Evolutionary conservation across 1,140 invertebrate genomes (phyloP), one percentile per base, ranked within the genome.

Genomic region (Ladona fulva): DNA sequence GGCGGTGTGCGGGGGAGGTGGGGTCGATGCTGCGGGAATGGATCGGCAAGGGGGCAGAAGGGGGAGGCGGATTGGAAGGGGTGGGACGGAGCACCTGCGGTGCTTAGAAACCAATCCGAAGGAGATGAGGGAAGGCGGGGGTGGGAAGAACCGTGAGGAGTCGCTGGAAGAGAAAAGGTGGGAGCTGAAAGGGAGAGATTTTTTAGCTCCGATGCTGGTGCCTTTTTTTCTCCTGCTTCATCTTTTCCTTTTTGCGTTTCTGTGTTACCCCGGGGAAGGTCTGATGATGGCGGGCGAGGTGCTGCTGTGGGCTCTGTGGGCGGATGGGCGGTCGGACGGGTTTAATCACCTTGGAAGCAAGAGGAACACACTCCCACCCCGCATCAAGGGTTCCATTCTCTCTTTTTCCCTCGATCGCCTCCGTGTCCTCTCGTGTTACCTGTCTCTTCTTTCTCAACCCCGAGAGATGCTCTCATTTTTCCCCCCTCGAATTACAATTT

Each of bases 51-150:
- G 44, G 44, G 44, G 44, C 19, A 11, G 44, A 19, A 11, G 44
- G 44, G 10, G 44, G 44, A 52, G 52, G 52, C 14, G n/a, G 52
- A 12, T 19, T 8, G 29, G n/a, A 66, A 66, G 12, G 52, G 52
- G 52, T 66, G 52, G 52, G 52, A 66, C 52, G 14, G 52, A 66
- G 52, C 52, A 66, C 52, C 52, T 66, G 52, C 52, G 52, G 5
- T 66, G 52, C 52, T 66, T 66, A 66, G 52, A 66, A 66, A 66
- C 52, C 52, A 66, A 66, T 66, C 52, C 52, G 52, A 66, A 66
- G 52, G 52, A 66, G 52, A 66, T 22, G 52, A 66, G 29, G 29
- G 29, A 8, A 19, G 14, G 52, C n/a, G 52, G 52, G 52, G 52
- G 52, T 66, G 52, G 52, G 52, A 66, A 16, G 52, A 52, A 11